These are phyloP conservation scores for Chrysolina oricalcia DNA, from an alignment of 2,888 invertebrate species.

Conservation along the genomic window DNA sequence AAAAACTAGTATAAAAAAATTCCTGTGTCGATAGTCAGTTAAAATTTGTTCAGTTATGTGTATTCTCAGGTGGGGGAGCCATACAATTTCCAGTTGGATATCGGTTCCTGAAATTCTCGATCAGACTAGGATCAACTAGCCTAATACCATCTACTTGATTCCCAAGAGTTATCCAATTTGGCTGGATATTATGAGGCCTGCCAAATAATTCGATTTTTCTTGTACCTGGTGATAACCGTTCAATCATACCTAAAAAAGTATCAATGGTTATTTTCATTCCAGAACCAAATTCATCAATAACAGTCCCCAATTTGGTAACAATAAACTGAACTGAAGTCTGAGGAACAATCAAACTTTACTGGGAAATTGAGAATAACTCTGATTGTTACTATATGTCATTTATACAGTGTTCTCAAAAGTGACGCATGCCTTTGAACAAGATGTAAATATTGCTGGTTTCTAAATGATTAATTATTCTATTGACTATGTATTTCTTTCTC, in stretches of 20 bases:
- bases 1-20: neutral
- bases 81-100: conserved; percentile 92
- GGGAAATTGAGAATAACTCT: too few species aligned
- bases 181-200: conserved; percentile 97
- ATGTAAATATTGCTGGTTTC: too few species aligned
- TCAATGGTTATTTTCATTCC: neutral
- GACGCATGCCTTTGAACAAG: too few species aligned
- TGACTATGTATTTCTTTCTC: too few species aligned
- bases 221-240: conserved; percentile 95
- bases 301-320: too few species aligned
- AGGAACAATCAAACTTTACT: too few species aligned
- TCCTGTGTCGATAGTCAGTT: neutral
- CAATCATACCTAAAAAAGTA: conserved; percentile 80
- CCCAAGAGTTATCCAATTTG: conserved; percentile 98
- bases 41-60: conserved; percentile 58
- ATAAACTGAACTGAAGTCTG: too few species aligned
- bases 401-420: too few species aligned
- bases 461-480: too few species aligned
- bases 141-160: conserved; percentile 97
- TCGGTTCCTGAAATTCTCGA: conserved; percentile 89
- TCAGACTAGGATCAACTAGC: conserved; percentile 92
- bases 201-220: conserved; percentile 98
- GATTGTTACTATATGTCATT: too few species aligned
- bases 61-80: conserved; percentile 69
- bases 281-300: too few species aligned